phyloP scores from a whole-genome alignment of 2,113 vertebrate species.

The Picathartes gymnocephalus region DNA sequence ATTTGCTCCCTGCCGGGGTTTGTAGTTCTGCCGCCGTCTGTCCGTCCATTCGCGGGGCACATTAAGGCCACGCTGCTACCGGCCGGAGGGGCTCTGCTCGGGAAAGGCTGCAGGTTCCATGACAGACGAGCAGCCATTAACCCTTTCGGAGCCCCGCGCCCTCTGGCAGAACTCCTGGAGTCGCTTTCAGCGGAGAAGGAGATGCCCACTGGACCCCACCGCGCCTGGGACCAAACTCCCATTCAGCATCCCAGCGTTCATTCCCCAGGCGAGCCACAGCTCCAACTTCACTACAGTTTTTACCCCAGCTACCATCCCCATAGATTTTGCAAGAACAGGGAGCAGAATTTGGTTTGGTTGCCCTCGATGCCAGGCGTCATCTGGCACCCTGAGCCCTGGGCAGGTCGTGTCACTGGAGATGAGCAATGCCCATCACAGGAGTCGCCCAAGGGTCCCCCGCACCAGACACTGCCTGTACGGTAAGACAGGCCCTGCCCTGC shows the following conservation, averaged over 20 bases:
- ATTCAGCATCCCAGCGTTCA: accelerated
- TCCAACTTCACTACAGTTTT: background rate
- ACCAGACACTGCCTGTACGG: accelerated
- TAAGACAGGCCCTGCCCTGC: background rate
- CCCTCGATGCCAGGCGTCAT: background rate
- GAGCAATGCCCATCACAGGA: background rate
- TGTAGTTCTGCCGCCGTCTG: background rate
- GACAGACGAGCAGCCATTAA: background rate
- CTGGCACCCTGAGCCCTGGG: background rate
- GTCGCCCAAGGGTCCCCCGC: background rate
- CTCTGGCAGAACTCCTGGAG: background rate
- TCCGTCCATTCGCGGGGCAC: background rate
- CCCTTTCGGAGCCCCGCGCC: background rate
- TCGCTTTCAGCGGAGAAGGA: background rate
- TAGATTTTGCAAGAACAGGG: background rate
- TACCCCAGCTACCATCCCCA: background rate
- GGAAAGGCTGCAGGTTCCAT: background rate
- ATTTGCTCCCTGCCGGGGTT: background rate
- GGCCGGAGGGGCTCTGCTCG: background rate
- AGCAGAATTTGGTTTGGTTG: background rate
- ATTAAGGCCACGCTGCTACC: background rate
- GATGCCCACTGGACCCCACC: background rate
- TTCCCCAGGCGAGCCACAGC: background rate
- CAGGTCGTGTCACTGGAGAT: background rate
- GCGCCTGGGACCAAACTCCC: accelerated